Evolutionary conservation across 2,113 vertebrate species (phyloP), one percentile per base, ranked within the genome.

Genomic region (Catagonus wagneri): DNA sequence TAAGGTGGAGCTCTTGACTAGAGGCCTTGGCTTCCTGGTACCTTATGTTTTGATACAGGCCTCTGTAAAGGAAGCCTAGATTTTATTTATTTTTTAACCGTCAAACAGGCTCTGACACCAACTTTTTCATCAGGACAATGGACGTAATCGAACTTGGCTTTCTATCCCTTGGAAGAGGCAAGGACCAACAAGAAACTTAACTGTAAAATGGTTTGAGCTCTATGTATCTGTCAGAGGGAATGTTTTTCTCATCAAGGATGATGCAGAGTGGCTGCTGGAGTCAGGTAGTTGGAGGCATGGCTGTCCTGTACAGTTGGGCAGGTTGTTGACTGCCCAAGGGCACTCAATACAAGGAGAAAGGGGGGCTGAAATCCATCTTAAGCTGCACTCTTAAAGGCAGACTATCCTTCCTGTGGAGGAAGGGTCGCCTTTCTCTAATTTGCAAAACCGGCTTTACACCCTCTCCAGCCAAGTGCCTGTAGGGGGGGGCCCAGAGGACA

Each of bases 61-160:
- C 65, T 92, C 52, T 94, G 32, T 83, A 78, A 78, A 94, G 80
- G 65, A 92, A 90, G 52, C 29, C 44, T 76, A 52, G 23, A 27
- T 39, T 75, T 44, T 29, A 3, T 7, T 66, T 19, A 7, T 29
- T 19, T 9, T n/a, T 44, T 32, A 25, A 54, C 22, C 44, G 54
- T 61, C 22, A 34, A 39, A 94, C 16, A 83, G 87, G n/a, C n/a
- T 54, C 58, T 72, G 72, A 60, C n/a, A 56, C 83, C 78, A 76
- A 78, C 44, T 29, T 83, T 87, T 74, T 78, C 93, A n/a, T 95
- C 84, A 65, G 25, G 60, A n/a, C 66, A 72, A 22, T 56, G 68
- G 74, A 76, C 11, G 56, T 60, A 34, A 19, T 39, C 22, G 63
- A 39, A 83, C 50, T 90, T 68, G 9, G 15, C 81, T 65, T 95